A percentile compares a stretch with the other conserved stretches of the same genome.
Conservation (phyloP, 2,888 invertebrate species). For the Lypha dubia region DNA sequence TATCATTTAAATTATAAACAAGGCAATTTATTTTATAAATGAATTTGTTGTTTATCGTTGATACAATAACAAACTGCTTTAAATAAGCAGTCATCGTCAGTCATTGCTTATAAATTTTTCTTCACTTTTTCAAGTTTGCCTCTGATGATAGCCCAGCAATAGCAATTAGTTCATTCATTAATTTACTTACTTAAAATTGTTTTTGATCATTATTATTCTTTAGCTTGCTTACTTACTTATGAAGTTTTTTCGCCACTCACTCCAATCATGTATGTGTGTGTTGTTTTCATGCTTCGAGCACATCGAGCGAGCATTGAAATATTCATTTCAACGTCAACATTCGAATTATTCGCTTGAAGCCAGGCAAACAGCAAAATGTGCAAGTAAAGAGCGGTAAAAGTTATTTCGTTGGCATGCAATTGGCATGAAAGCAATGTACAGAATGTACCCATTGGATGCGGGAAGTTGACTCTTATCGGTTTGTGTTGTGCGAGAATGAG, state of each 20-base stretch:
- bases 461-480: slow-evolving; percentile 21
- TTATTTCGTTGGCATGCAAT: slow-evolving; percentile 70
- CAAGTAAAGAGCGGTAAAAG: slow-evolving; percentile 56
- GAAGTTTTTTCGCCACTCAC: neutral
- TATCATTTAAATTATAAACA: slow-evolving; percentile 28
- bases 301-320: neutral
- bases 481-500: slow-evolving; percentile 5
- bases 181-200: slow-evolving; percentile 43
- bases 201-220: slow-evolving; percentile 32
- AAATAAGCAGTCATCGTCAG: neutral
- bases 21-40: neutral
- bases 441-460: slow-evolving; percentile 36
- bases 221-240: neutral
- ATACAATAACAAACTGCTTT: no score
- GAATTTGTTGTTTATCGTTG: neutral
- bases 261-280: slow-evolving; percentile 12
- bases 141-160: slow-evolving; percentile 58
- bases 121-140: slow-evolving; percentile 9
- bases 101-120: neutral
- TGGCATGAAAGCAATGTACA: slow-evolving; percentile 68
- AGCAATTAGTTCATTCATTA: slow-evolving; percentile 56
- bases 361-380: slow-evolving; percentile 74
- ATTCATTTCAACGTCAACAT: slow-evolving; percentile 72
- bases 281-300: no score
- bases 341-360: slow-evolving; percentile 77